Evolutionary conservation across 2,113 vertebrate species (phyloP).

Genomic region (Menura novaehollandiae): DNA sequence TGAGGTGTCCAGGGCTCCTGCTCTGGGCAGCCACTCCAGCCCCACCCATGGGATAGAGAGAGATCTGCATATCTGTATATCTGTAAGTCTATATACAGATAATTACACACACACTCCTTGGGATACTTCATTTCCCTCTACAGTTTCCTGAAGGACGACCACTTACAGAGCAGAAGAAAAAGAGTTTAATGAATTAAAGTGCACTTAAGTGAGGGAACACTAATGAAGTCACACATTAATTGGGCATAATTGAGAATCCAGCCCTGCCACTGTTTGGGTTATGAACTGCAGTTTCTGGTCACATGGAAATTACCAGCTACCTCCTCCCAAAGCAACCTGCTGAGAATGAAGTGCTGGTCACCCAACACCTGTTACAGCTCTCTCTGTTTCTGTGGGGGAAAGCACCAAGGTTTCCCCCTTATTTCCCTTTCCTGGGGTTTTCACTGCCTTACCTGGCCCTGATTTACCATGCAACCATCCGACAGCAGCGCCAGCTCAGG

Average conservation of each 20-base stretch:
- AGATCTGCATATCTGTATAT: neutral
- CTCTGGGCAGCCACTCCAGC: too few species aligned
- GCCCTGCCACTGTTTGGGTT: neutral
- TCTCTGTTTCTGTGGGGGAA: neutral
- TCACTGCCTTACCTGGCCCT: neutral
- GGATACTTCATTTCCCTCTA: neutral
- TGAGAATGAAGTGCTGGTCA: neutral
- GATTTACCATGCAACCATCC: neutral
- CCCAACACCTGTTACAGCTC: neutral
- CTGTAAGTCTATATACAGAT: neutral
- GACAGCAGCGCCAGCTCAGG: neutral
- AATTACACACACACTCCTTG: neutral
- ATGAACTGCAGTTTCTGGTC: neutral
- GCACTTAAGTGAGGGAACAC: neutral
- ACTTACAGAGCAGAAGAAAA: neutral
- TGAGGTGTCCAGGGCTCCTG: neutral
- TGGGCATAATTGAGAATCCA: neutral
- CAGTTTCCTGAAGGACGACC: neutral
- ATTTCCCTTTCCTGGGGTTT: neutral
- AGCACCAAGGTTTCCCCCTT: neutral
- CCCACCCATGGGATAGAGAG: fast-evolving
- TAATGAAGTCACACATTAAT: neutral
- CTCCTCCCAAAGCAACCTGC: neutral
- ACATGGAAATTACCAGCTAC: neutral
- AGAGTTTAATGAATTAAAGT: neutral